Evolutionary conservation across 1,140 invertebrate genomes (phyloP), one percentile per base, ranked within the genome.

Genomic region (Saccostrea echinata): DNA sequence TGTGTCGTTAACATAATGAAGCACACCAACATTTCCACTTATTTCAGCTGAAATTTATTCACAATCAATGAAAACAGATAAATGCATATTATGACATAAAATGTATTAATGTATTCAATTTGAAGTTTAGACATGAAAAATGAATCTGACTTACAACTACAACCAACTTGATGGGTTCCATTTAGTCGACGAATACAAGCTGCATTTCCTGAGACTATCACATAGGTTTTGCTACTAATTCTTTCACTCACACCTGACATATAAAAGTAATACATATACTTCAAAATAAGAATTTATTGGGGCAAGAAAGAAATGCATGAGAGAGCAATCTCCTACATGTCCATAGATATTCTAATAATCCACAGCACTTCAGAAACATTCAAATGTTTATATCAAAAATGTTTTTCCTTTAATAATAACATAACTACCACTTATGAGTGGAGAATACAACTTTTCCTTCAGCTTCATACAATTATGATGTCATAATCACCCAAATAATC

Each of bases 101-200:
- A 6, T 61, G 4, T 21, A n/a, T 21, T 57, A 57, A 18, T 55
- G 16, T 43, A 80, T 35, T 43, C 24, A 57, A 71, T 33, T 71
- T 64, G n/a, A 83, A 51, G 55, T n/a, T 61, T 55, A 24, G 27
- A 43, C 3, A n/a, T 52, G 57, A n/a, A 51, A 61, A 11, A 21
- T 24, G 61, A 21, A 35, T 57, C 43, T 43, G n/a, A 89, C 89
- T 87, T 89, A 93, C 91, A 92, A 55, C 97, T 96, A 95, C 98
- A 99, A 86, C 98, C 98, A 93, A 97, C 97, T 94, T 98, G 97
- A 96, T 99, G 97, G 30, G 98, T 98, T 80, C 97, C 97, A 96
- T 99, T 99, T 57, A 98, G 95, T 90, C 81, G 43, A 4, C 81
- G 35, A 27, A 83, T 83, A 53, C 81, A 83, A 11, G 81, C 81